Percentiles rank a stretch among this genome's conserved stretches.
Conservation (phyloP, 2,113 vertebrate species). For the Melanocharis versteri region DNA sequence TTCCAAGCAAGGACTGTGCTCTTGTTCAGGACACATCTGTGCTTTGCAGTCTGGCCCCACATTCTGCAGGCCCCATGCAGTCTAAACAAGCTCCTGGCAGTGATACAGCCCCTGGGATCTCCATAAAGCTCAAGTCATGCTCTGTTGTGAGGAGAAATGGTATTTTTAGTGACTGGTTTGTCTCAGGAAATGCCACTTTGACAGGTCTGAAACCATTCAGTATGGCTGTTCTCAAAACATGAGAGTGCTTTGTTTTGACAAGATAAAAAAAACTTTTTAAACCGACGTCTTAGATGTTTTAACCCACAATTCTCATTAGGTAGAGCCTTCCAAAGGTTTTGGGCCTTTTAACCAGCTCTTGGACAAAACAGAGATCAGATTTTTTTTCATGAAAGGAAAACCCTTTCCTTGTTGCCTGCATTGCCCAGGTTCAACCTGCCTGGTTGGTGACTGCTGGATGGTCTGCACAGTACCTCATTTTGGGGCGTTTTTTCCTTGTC, state of each 20-base stretch:
- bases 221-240: background rate
- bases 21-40: background rate
- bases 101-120: background rate
- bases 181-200: background rate
- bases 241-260: background rate
- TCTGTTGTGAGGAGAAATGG: background rate
- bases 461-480: background rate
- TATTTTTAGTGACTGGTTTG: slow-evolving; percentile 7
- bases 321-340: background rate
- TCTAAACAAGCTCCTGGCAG: background rate
- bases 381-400: background rate
- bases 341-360: background rate
- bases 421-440: background rate
- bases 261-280: background rate
- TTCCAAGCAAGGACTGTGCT: background rate
- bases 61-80: background rate
- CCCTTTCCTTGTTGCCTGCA: background rate
- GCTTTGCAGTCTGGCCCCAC: background rate
- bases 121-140: background rate
- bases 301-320: background rate
- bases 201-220: background rate
- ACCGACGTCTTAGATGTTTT: background rate
- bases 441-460: background rate
- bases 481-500: background rate
- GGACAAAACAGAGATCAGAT: background rate